Conservation (phyloP, 2,888 invertebrate genomes). For the Papilio protenor region DNA sequence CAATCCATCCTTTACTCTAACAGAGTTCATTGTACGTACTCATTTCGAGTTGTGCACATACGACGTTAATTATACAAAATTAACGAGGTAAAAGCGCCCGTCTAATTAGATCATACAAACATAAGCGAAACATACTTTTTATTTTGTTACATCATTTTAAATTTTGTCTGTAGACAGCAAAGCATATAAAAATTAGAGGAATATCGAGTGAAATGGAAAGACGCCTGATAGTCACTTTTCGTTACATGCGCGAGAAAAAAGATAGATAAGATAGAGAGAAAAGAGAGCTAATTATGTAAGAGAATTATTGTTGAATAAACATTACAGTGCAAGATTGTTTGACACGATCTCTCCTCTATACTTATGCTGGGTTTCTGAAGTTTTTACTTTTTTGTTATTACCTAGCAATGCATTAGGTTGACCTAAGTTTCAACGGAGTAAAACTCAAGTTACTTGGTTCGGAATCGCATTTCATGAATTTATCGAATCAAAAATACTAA, state of each 20-base stretch:
- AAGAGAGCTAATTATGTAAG: neutral
- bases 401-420: no score
- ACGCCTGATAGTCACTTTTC: neutral
- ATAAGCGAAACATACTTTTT: neutral
- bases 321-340: neutral
- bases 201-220: neutral
- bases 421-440: no score
- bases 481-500: no score
- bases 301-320: neutral
- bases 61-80: constrained; percentile 19
- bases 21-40: constrained; percentile 17
- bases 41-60: constrained; percentile 12
- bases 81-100: constrained; percentile 3
- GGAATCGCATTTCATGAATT: no score
- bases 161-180: neutral
- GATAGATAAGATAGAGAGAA: neutral
- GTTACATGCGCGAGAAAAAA: neutral
- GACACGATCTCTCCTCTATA: neutral
- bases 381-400: no score
- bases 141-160: neutral
- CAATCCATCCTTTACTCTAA: constrained; percentile 16
- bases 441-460: no score
- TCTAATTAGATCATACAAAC: constrained; percentile 20
- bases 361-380: no score
- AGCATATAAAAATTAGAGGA: neutral